Conservation (phyloP, 2,888 invertebrate genomes). For the Mesochorus sp. region DNA sequence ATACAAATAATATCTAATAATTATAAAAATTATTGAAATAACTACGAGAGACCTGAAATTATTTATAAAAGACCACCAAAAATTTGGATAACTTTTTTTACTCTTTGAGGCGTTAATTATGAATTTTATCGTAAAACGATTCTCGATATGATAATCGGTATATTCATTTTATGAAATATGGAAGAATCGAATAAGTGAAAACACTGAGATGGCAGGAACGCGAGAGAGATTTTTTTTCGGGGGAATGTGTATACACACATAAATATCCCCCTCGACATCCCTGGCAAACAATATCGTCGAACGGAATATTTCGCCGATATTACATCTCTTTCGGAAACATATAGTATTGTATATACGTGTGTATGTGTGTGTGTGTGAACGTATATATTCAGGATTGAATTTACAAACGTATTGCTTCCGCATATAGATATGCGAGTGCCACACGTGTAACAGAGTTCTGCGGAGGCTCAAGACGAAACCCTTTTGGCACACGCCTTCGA, state of each 20-base stretch:
- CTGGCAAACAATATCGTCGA: conserved; percentile 69
- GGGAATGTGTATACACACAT: conserved; percentile 33
- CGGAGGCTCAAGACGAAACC: conserved; percentile 33
- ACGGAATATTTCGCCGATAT: conserved; percentile 68
- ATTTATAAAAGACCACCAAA: too few relatives aligned
- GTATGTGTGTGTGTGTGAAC: background rate
- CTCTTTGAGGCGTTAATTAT: too few relatives aligned
- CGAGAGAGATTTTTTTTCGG: conserved; percentile 58
- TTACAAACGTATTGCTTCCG: conserved; percentile 71
- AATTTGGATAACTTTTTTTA: too few relatives aligned
- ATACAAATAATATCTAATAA: too few relatives aligned
- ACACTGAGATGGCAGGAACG: conserved; percentile 54
- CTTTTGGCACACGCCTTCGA: background rate
- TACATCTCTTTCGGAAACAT: conserved; percentile 64
- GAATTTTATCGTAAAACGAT: too few relatives aligned
- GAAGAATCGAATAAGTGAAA: conserved; percentile 29
- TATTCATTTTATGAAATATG: background rate
- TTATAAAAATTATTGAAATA: too few relatives aligned
- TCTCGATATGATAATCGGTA: too few relatives aligned
- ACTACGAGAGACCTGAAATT: too few relatives aligned
- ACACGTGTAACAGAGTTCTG: conserved; percentile 36
- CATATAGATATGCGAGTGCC: conserved; percentile 52
- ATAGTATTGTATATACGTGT: background rate
- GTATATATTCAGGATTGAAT: conserved; percentile 74
- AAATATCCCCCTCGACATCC: conserved; percentile 48